These are phyloP conservation scores for Proctacanthus coquilletti DNA, from an alignment of 1,140 invertebrate genomes.

Conservation along the genomic window DNA sequence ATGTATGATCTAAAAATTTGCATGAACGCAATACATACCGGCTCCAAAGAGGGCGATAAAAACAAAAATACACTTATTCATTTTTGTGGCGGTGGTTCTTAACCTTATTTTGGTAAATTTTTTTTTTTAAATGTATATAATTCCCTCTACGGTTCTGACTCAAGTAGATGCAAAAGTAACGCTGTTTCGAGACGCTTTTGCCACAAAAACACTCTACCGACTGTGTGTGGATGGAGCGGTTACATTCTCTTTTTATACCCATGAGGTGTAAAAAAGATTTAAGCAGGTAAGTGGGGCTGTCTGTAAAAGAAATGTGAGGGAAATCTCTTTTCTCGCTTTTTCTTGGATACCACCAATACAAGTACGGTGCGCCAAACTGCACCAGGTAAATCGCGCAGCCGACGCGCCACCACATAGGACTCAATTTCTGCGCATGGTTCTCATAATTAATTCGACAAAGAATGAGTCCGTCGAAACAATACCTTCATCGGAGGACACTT, in stretches of 20 bases:
- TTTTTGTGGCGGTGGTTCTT: conserved; percentile 14
- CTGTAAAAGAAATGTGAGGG: not conserved
- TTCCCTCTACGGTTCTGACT: conserved; percentile 5
- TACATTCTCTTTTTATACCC: conserved; percentile 31
- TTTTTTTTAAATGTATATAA: conserved; percentile 9
- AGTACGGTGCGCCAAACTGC: conserved; percentile 8
- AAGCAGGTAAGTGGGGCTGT: not conserved
- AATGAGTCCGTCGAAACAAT: too few species aligned
- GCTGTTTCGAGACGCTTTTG: conserved; percentile 7
- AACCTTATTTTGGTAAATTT: conserved; percentile 5
- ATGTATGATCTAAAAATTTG: too few species aligned
- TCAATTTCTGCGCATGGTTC: conserved; percentile 10
- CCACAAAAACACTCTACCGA: conserved; percentile 26
- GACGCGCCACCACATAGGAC: conserved; percentile 2
- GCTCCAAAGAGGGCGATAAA: conserved; percentile 31
- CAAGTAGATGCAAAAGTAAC: conserved; percentile 2
- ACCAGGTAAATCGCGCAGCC: conserved; percentile 5
- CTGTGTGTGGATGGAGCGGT: conserved; percentile 28
- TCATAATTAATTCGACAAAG: not conserved
- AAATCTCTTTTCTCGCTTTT: too few species aligned
- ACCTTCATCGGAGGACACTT: too few species aligned
- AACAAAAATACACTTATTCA: conserved; percentile 30
- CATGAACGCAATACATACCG: conserved; percentile 29
- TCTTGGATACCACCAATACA: too few species aligned
- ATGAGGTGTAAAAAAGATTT: conserved; percentile 10